These are phyloP conservation scores for Melieria omissa DNA, from an alignment of 2,888 invertebrate species.

Conservation along the genomic window DNA sequence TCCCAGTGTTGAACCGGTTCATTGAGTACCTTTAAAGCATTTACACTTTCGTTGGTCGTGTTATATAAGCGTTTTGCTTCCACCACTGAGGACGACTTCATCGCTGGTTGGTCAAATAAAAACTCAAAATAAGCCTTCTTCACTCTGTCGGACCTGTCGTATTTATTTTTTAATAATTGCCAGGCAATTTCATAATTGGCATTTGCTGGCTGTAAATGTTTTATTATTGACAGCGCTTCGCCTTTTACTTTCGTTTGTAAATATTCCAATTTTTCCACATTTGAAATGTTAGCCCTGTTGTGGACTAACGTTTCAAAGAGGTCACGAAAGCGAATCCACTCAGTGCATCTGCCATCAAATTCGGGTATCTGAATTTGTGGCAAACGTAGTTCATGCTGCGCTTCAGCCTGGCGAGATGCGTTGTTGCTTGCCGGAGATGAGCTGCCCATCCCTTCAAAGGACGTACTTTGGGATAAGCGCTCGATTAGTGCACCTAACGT, in stretches of 20 bases:
- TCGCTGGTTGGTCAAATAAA: too few species aligned
- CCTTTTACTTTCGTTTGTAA: conserved; percentile 21
- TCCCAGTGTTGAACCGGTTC: conserved; percentile 37
- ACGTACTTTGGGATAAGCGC: too few species aligned
- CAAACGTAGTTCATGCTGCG: too few species aligned
- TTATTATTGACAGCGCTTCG: conserved; percentile 27
- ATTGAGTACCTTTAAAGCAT: conserved; percentile 33
- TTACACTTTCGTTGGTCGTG: conserved; percentile 32
- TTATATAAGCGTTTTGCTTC: conserved; percentile 31
- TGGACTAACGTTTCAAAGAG: conserved; percentile 36
- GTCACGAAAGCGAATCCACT: background rate
- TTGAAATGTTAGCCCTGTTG: conserved; percentile 28
- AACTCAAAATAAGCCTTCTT: background rate
- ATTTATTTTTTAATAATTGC: too few species aligned
- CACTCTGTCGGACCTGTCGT: conserved; percentile 27
- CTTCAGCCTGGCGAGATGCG: background rate
- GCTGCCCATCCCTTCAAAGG: too few species aligned
- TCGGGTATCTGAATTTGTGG: too few species aligned
- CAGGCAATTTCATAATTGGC: too few species aligned
- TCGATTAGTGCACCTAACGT: too few species aligned
- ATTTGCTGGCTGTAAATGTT: conserved; percentile 32
- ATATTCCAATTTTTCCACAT: conserved; percentile 39
- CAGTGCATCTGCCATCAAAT: too few species aligned
- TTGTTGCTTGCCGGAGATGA: background rate
- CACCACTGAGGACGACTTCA: background rate